Evolutionary conservation across 30 jellyfish, hydroid and myxozoan species (phyloP).

Genomic region (Hydractinia echinata): DNA sequence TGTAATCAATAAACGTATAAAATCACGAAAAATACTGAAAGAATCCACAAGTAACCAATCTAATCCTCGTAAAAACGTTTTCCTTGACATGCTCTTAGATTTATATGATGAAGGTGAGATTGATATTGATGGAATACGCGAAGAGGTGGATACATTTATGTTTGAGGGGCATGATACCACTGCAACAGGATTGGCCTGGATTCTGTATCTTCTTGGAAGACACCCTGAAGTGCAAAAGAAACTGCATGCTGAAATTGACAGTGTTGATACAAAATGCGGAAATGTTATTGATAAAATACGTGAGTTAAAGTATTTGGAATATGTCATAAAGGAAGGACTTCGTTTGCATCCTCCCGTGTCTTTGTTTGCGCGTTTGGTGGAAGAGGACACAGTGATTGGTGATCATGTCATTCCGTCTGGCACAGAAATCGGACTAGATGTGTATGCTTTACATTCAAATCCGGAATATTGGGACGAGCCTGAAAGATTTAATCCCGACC

Average conservation of each 20-base stretch:
- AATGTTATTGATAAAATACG: slow-evolving; percentile 15
- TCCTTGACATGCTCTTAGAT: slow-evolving; percentile 69
- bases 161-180: slow-evolving; percentile 99
- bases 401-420: slow-evolving; percentile 56
- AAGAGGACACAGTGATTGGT: slow-evolving; percentile 42
- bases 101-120: slow-evolving; percentile 64
- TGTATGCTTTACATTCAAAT: slow-evolving; percentile 56
- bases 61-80: neutral
- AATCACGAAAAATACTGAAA: slow-evolving; percentile 25
- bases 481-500: slow-evolving; percentile 56
- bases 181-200: slow-evolving; percentile 76
- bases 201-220: slow-evolving; percentile 59
- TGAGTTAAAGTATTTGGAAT: slow-evolving; percentile 40
- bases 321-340: slow-evolving; percentile 57
- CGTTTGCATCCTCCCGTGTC: slow-evolving; percentile 75
- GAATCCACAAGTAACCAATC: neutral
- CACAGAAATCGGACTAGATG: slow-evolving; percentile 52
- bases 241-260: slow-evolving; percentile 74
- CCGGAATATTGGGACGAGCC: slow-evolving; percentile 81
- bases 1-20: slow-evolving; percentile 55
- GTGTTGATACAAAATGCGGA: slow-evolving; percentile 26
- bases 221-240: slow-evolving; percentile 56
- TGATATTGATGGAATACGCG: slow-evolving; percentile 74
- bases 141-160: slow-evolving; percentile 96
- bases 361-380: slow-evolving; percentile 45